phyloP scores from a whole-genome alignment of 1,140 invertebrate genomes.

The Drosophila triauraria region DNA sequence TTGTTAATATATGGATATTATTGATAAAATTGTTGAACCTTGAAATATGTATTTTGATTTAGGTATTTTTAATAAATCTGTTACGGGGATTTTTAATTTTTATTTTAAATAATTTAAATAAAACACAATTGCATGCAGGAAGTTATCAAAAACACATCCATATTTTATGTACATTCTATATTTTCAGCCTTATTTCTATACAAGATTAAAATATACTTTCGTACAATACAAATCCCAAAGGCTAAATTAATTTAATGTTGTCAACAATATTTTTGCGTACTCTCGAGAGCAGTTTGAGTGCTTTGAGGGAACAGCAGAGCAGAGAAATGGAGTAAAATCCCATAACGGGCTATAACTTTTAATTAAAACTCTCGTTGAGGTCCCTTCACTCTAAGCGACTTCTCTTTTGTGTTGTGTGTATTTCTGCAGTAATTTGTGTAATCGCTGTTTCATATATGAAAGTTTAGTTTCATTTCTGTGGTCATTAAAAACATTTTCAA shows the following conservation, averaged over 20 bases:
- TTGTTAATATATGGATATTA: slow-evolving; percentile 11
- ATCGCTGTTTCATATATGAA: slow-evolving; percentile 49
- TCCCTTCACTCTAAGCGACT: slow-evolving; percentile 6
- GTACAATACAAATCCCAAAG: slow-evolving; percentile 20
- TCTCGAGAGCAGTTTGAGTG: background rate
- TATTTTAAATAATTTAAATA: no score
- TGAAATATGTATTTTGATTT: background rate
- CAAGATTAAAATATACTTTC: background rate
- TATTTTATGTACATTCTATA: no score
- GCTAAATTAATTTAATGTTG: slow-evolving; percentile 69
- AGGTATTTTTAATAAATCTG: background rate
- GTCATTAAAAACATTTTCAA: slow-evolving; percentile 61
- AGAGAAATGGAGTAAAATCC: slow-evolving; percentile 6
- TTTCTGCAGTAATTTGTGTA: slow-evolving; percentile 60
- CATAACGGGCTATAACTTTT: slow-evolving; percentile 64
- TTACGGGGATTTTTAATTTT: background rate
- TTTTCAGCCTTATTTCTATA: background rate
- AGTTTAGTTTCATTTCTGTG: slow-evolving; percentile 40
- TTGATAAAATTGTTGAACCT: slow-evolving; percentile 12
- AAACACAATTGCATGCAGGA: no score
- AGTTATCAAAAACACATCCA: no score
- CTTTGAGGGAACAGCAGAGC: background rate
- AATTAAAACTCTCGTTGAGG: slow-evolving; percentile 60
- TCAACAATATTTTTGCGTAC: slow-evolving; percentile 65
- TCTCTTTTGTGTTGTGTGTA: slow-evolving; percentile 8